These are phyloP conservation scores for Coelogynopora nodosa DNA, from an alignment of 2,888 invertebrate species.

Conservation along the genomic window DNA sequence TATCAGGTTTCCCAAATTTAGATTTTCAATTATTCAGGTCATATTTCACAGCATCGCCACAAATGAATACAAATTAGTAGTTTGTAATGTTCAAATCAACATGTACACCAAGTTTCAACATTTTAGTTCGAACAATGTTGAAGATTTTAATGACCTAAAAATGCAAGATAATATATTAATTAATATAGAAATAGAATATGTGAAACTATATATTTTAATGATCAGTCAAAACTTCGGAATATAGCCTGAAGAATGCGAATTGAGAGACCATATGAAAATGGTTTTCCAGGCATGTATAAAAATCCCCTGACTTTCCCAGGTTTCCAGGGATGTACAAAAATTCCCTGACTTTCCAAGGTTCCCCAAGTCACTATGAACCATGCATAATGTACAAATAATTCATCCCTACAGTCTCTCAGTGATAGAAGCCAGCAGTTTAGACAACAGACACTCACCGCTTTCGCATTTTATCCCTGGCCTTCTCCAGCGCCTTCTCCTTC, in stretches of 20 bases:
- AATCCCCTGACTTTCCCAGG: not conserved
- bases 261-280: not conserved
- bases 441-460: not conserved
- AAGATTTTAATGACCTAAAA: not conserved
- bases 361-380: not conserved
- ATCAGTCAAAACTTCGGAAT: not conserved
- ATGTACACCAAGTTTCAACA: not conserved
- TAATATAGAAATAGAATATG: not conserved
- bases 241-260: not conserved
- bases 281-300: not conserved
- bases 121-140: not conserved
- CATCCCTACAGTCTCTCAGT: no score
- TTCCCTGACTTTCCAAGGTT: not conserved
- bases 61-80: not conserved
- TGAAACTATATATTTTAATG: not conserved
- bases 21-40: no score
- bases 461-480: not conserved
- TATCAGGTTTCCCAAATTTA: no score
- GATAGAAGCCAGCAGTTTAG: no score
- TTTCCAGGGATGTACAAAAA: not conserved
- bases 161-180: not conserved
- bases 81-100: not conserved
- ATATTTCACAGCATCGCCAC: no score
- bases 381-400: no score
- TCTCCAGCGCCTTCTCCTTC: constrained; percentile 1